phyloP scores from a whole-genome alignment of 2,797 vertebrate genomes.

The Knipowitschia caucasica region DNA sequence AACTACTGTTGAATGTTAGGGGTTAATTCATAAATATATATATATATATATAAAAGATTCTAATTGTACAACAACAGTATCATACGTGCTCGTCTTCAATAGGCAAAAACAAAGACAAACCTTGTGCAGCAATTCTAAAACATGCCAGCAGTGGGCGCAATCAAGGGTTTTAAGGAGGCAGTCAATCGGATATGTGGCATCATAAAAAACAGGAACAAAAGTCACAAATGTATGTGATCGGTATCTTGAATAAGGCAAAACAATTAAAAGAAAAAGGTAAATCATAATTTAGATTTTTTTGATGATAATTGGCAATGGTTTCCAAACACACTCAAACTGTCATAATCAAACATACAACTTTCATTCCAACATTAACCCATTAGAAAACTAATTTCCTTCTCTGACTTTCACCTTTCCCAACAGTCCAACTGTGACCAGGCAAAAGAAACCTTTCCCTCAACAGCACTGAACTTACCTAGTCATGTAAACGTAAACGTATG shows the following conservation, averaged over 20 bases:
- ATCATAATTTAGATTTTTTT: not conserved
- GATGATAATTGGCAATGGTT: not conserved
- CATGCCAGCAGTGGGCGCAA: slow-evolving; percentile 4
- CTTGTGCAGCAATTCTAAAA: not conserved
- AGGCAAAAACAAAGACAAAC: too few relatives aligned
- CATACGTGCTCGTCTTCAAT: not conserved
- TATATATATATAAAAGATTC: slow-evolving; percentile 1
- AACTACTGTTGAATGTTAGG: not conserved
- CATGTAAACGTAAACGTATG: not conserved
- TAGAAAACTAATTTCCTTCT: too few relatives aligned
- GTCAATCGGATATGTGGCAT: not conserved
- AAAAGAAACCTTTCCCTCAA: too few relatives aligned
- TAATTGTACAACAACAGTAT: not conserved
- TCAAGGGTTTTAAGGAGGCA: not conserved
- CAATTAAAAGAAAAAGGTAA: not conserved
- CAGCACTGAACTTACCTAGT: not conserved
- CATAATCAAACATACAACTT: not conserved
- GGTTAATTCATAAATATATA: not conserved
- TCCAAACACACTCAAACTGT: not conserved
- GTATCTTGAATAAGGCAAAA: slow-evolving; percentile 4
- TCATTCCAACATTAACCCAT: too few relatives aligned
- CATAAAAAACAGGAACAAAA: not conserved
- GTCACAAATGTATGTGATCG: not conserved
- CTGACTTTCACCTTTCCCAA: not conserved
- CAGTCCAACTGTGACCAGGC: too few relatives aligned